Evolutionary conservation across 2,888 invertebrate genomes (phyloP).

Genomic region (Drosophila austrosaltans): DNA sequence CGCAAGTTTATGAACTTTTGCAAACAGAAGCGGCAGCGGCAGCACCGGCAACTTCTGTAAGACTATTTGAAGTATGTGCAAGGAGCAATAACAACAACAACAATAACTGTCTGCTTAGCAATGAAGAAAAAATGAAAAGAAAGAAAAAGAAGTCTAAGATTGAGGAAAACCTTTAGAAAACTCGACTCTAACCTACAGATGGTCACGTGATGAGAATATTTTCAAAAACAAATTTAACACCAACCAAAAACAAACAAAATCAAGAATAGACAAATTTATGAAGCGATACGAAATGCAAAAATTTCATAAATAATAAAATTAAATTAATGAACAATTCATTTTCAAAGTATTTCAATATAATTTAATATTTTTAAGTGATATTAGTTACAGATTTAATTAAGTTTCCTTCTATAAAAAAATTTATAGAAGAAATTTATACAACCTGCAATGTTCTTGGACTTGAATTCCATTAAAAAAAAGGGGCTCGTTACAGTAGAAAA

Average conservation of each 20-base stretch:
- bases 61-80: conserved; percentile 75
- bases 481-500: too few species aligned
- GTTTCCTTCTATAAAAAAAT: too few species aligned
- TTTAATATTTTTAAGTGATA: too few species aligned
- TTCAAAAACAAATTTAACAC: background rate
- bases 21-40: conserved; percentile 25
- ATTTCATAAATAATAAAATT: too few species aligned
- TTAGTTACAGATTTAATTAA: too few species aligned
- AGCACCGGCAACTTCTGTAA: conserved; percentile 55
- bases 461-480: too few species aligned
- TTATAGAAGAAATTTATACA: too few species aligned
- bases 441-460: too few species aligned
- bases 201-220: conserved; percentile 14
- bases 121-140: conserved; percentile 10
- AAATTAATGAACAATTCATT: too few species aligned
- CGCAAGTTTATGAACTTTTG: conserved; percentile 72
- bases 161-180: conserved; percentile 23
- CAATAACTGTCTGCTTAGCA: conserved; percentile 57
- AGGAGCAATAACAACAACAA: conserved; percentile 47
- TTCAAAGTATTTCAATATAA: too few species aligned
- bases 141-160: conserved; percentile 26
- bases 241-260: background rate
- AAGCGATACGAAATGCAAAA: too few species aligned
- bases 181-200: conserved; percentile 11
- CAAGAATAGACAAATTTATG: too few species aligned